A percentile compares a stretch with the other conserved stretches of the same genome.
Evolutionary conservation across 1,140 invertebrate genomes (phyloP).

Genomic region (Neodiprion virginianus): DNA sequence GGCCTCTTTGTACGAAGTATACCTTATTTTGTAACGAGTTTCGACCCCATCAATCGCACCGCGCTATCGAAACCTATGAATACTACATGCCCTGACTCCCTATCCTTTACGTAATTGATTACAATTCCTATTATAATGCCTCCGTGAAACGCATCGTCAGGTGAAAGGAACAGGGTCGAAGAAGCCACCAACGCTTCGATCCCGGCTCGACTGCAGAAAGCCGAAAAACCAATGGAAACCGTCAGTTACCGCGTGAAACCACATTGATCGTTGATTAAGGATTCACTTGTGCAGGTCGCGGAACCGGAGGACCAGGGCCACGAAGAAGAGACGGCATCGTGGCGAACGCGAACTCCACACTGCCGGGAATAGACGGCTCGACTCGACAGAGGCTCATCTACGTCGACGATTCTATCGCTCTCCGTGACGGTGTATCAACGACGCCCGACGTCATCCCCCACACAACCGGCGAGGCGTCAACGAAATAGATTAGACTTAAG

Average conservation of each 20-base stretch:
- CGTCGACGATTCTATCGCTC: slow-evolving; percentile 45
- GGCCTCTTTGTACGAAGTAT: neutral
- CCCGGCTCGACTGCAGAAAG: neutral
- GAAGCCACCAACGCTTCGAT: slow-evolving; percentile 16
- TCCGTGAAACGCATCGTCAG: slow-evolving; percentile 17
- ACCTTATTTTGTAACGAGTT: neutral
- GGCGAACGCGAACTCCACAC: slow-evolving; percentile 49
- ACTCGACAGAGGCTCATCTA: slow-evolving; percentile 41
- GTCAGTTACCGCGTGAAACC: neutral
- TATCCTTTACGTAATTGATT: too few relatives aligned
- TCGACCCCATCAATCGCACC: neutral
- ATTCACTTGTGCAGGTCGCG: neutral
- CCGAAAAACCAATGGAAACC: neutral
- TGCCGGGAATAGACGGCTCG: slow-evolving; percentile 58
- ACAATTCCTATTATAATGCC: neutral
- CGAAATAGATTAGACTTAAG: slow-evolving; percentile 1
- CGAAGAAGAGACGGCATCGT: slow-evolving; percentile 40
- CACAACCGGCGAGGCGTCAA: neutral
- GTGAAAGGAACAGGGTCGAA: slow-evolving; percentile 12
- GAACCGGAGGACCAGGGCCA: slow-evolving; percentile 9
- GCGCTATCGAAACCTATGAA: too few relatives aligned
- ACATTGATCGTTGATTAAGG: neutral
- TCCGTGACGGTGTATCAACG: slow-evolving; percentile 19
- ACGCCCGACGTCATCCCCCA: neutral
- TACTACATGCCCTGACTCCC: too few relatives aligned